Conservation (phyloP, 2,113 vertebrate species). For the Pimephales promelas region DNA sequence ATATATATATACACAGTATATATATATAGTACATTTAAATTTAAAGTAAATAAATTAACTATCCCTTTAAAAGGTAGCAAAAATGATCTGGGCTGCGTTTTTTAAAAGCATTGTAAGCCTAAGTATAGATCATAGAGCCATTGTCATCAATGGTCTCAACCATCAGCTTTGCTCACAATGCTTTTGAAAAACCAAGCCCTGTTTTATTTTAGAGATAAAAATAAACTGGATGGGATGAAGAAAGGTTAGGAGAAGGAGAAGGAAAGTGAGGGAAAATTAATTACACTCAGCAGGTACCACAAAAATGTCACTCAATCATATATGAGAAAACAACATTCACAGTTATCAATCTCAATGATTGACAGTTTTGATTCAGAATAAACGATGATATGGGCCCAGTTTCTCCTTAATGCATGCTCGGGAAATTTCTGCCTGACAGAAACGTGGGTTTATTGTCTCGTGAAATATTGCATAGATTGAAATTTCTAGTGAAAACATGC, state of each 20-base stretch:
- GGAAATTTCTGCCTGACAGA: neutral
- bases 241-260: neutral
- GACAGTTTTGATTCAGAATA: conserved; percentile 22
- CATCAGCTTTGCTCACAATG: no score
- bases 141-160: no score
- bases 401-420: neutral
- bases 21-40: no score
- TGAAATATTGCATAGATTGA: neutral
- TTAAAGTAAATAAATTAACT: no score
- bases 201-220: neutral
- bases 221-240: neutral
- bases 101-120: no score
- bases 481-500: neutral
- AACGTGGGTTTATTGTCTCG: neutral
- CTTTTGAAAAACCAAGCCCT: no score
- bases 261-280: neutral
- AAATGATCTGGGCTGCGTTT: neutral
- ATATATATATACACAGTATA: no score
- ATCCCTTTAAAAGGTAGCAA: neutral
- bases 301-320: neutral
- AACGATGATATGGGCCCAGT: neutral
- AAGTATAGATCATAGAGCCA: no score
- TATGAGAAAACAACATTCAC: conserved; percentile 2
- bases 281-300: neutral
- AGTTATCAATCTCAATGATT: conserved; percentile 9